Base-by-base conservation (phyloP, 1,140 invertebrate species). In the Drosophila watanabei region DNA sequence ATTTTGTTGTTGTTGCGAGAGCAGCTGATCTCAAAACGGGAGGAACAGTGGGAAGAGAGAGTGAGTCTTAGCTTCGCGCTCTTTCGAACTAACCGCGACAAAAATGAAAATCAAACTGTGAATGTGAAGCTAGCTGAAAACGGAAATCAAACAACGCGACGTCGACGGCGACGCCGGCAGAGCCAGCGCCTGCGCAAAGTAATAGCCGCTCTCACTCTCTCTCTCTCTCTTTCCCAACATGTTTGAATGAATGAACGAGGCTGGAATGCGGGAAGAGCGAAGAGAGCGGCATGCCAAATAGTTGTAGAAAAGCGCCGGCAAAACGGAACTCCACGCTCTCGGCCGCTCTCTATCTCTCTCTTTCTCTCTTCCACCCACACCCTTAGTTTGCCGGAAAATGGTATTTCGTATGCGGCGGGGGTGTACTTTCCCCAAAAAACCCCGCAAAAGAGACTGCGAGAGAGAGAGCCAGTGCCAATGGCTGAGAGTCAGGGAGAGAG, bases 41-140 rank as follows among this genome's bases (percentile, higher is more conserved):
- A 56, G 60, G 54, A 68, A 66, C 24, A 69, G 46, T 71, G 49
- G 65, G 59, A 68, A 54, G 69, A 58, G 61, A 75, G 48, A 71
- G 51, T 69, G 32, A 57, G 54, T 49, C 33, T 69, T 33, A 77
- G 77, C 60, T 75, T 79, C 85, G 80, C 77, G 80, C 63, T 80
- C 82, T 64, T 64, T 62, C 81, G 75, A 88, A 88, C 82, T 65
- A 73, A 65, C 79, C 60, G 80, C 86, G 78, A 85, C 86, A 81
- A 78, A 88, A 88, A 88, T 90, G 66, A 89, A 88, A 87, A 87
- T 84, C 65, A 87, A 87, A 87, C 85, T 80, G 63, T 63, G 33
- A 62, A 62, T 56, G 46, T 48, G 79, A 85, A 81, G 52, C 57
- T 63, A 61, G 64, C 82, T 69, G 43, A 73, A 75, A 88, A 66